These are phyloP conservation scores for Amorpha juglandis DNA, from an alignment of 2,888 invertebrate species.

Conservation along the genomic window DNA sequence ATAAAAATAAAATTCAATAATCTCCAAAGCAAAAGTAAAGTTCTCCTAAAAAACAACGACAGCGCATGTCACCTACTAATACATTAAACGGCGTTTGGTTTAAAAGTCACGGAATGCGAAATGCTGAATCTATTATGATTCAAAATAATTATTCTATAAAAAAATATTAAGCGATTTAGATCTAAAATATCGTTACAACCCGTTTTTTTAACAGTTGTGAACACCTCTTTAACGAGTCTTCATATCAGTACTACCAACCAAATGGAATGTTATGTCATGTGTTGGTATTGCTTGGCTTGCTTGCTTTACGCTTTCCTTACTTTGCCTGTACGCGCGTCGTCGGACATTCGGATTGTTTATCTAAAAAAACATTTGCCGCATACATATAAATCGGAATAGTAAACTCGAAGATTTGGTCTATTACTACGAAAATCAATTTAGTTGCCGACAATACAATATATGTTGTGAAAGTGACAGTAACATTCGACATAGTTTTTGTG, in stretches of 20 bases:
- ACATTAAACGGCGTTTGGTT: no score
- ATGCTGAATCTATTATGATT: no score
- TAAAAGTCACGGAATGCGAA: no score
- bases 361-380: slow-evolving; percentile 62
- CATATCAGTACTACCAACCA: slow-evolving; percentile 55
- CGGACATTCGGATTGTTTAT: slow-evolving; percentile 69
- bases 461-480: slow-evolving; percentile 79
- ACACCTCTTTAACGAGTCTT: no score
- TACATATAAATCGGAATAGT: slow-evolving; percentile 59
- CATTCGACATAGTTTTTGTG: slow-evolving; percentile 69
- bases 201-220: no score
- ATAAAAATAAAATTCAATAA: no score
- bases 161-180: no score
- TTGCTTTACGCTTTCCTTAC: slow-evolving; percentile 76
- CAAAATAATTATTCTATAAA: no score
- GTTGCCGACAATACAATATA: slow-evolving; percentile 55
- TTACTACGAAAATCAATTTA: slow-evolving; percentile 45
- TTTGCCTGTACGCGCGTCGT: slow-evolving; percentile 77
- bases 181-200: no score
- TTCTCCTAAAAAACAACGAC: no score
- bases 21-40: no score
- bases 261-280: slow-evolving; percentile 67
- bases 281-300: slow-evolving; percentile 68
- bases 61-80: no score
- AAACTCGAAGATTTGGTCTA: slow-evolving; percentile 45